Percentiles rank a stretch among this genome's conserved stretches.
Evolutionary conservation across 2,113 vertebrate genomes (phyloP).

Genomic region (Pedetes capensis): DNA sequence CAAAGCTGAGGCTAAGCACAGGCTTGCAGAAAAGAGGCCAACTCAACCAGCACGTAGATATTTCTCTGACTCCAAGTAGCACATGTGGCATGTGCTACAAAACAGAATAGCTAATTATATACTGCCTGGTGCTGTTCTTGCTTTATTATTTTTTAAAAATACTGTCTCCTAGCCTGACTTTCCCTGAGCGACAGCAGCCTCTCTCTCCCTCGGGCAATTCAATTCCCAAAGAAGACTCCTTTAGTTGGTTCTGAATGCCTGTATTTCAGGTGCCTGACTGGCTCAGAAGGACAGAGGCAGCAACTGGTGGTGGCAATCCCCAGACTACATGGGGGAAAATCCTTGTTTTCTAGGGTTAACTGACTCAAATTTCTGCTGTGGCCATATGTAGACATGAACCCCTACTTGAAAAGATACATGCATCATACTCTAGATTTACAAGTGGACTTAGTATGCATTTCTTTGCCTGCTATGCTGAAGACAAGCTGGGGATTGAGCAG

Average conservation of each 20-base stretch:
- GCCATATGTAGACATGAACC: background rate
- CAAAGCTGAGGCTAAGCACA: background rate
- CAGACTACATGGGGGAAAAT: background rate
- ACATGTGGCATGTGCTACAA: background rate
- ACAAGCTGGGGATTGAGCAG: background rate
- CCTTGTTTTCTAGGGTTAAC: background rate
- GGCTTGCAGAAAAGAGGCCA: background rate
- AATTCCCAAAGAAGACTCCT: background rate
- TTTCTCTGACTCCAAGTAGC: background rate
- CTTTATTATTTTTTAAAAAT: constrained; percentile 33
- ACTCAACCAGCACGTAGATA: background rate
- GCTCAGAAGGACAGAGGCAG: background rate
- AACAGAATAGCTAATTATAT: background rate
- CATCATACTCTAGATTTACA: background rate
- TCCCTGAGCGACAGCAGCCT: background rate
- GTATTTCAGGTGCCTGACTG: background rate
- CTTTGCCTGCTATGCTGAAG: background rate
- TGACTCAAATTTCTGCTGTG: background rate
- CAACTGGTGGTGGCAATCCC: background rate
- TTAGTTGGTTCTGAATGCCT: background rate
- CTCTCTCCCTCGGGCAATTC: background rate
- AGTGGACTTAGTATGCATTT: background rate
- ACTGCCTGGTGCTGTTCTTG: background rate
- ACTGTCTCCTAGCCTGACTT: background rate
- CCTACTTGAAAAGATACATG: background rate